Evolutionary conservation across 2,888 invertebrate species (phyloP), one percentile per base, ranked within the genome.

Genomic region (Cremastobaeus sp.): DNA sequence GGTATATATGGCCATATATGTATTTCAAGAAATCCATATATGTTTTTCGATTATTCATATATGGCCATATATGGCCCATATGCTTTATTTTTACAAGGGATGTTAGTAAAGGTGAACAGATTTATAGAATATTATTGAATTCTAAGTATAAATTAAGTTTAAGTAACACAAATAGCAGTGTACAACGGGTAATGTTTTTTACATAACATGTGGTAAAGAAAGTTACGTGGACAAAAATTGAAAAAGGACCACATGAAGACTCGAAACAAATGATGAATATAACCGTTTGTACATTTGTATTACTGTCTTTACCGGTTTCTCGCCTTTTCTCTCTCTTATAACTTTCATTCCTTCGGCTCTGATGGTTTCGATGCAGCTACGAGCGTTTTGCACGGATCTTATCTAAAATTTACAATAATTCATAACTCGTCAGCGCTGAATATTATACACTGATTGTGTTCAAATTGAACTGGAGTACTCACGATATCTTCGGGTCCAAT

Each of bases 401-500:
- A 91, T 90, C 91, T 91, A 81, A 35, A 65, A 25, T 6, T 32
- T 11, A 32, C 32, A 32, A 32, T n/a, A 32, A n/a, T n/a, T n/a
- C 11, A 32, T 5, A 25, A 8, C 8, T 3, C 25, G 25, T 32
- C 11, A 9, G 9, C 3, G 32, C 32, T 32, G 32, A 9, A 32
- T 32, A 6, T 3, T 6, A 32, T n/a, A 32, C 11, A 32, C 11
- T n/a, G 5, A 9, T 32, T 6, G 32, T 9, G 11, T 9, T 6
- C 11, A 4, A 25, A 25, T 25, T 5, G 4, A 5, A 25, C 25
- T 25, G 25, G 4, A 25, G 21, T 21, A 21, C 34, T 84, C 79
- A 91, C 91, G 84, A 91, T 89, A 81, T 89, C 89, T 65, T 88
- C 89, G 15, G 91, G 89, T 35, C 90, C 85, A 4, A 91, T 75